Percentiles rank a stretch among this genome's conserved stretches.
These are phyloP conservation scores for Azorinus chamasolen DNA, from an alignment of 2,888 invertebrate genomes.

Conservation along the genomic window DNA sequence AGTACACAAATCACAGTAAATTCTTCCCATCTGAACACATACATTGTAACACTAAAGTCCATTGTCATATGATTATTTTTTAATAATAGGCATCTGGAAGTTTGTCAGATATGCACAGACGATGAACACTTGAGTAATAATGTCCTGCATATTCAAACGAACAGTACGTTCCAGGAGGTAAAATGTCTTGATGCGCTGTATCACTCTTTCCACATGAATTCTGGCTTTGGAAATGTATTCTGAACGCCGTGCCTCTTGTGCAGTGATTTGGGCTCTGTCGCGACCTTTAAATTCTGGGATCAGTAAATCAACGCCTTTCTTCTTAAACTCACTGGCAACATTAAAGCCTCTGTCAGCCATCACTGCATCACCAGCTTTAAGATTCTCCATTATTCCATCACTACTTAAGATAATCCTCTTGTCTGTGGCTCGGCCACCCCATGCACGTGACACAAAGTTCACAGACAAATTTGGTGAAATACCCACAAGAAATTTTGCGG, in stretches of 20 bases:
- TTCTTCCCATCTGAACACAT: too few species aligned
- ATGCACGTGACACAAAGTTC: constrained; percentile 45
- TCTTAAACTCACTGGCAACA: constrained; percentile 13
- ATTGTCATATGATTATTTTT: too few species aligned
- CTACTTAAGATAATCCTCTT: constrained; percentile 43
- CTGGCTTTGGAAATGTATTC: too few species aligned
- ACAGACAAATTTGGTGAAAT: constrained; percentile 51
- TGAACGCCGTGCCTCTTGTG: constrained; percentile 10
- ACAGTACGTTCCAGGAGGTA: constrained; percentile 31
- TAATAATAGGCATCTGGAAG: constrained; percentile 42
- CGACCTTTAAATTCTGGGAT: constrained; percentile 37
- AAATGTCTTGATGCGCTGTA: constrained; percentile 48
- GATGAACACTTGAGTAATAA: constrained; percentile 41
- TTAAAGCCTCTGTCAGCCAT: constrained; percentile 51
- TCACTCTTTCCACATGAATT: constrained; percentile 40
- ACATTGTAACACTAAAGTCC: too few species aligned
- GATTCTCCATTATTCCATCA: constrained; percentile 22
- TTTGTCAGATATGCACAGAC: constrained; percentile 53
- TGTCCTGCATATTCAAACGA: constrained; percentile 38
- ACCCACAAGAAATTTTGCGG: constrained; percentile 45
- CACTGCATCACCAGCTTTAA: constrained; percentile 22
- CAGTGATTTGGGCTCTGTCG: too few species aligned
- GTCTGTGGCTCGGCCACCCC: constrained; percentile 53
- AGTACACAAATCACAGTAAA: too few species aligned
- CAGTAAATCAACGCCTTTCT: constrained; percentile 21